phyloP scores from a whole-genome alignment of 2,797 vertebrate species.

The Molossus alvarezi region DNA sequence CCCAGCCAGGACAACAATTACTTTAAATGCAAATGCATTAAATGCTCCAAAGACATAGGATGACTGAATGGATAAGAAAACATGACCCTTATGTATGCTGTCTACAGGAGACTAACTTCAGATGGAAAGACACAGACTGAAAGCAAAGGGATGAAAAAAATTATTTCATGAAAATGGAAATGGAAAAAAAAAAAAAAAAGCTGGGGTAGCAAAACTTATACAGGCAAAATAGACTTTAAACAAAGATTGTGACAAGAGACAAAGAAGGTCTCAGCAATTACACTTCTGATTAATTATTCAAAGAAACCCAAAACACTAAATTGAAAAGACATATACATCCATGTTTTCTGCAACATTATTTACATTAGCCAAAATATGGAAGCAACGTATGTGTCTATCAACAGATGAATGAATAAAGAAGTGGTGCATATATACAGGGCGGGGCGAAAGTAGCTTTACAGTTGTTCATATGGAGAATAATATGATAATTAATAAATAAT shows the following conservation, averaged over 20 bases:
- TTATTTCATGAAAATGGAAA: constrained; percentile 15
- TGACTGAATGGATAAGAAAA: not conserved
- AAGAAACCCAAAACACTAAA: not conserved
- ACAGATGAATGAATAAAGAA: not conserved
- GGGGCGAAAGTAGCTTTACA: not conserved
- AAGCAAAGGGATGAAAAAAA: not conserved
- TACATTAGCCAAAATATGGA: not conserved
- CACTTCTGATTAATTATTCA: not conserved
- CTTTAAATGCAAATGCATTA: constrained; percentile 7
- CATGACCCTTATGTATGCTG: not conserved
- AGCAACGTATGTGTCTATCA: not conserved
- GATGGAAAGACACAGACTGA: not conserved
- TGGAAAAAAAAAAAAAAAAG: not conserved
- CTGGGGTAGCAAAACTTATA: not conserved
- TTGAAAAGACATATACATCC: not conserved
- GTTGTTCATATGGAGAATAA: not conserved
- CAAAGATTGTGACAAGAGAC: not conserved
- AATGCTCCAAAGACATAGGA: not conserved
- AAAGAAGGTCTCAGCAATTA: not conserved
- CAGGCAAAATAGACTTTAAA: not conserved
- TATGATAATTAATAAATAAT: not conserved
- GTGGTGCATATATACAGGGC: not conserved
- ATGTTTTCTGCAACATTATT: not conserved
- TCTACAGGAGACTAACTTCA: not conserved
- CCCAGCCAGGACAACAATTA: not conserved